phyloP scores from a whole-genome alignment of 2,888 invertebrate species.

The Rhagonycha lutea region DNA sequence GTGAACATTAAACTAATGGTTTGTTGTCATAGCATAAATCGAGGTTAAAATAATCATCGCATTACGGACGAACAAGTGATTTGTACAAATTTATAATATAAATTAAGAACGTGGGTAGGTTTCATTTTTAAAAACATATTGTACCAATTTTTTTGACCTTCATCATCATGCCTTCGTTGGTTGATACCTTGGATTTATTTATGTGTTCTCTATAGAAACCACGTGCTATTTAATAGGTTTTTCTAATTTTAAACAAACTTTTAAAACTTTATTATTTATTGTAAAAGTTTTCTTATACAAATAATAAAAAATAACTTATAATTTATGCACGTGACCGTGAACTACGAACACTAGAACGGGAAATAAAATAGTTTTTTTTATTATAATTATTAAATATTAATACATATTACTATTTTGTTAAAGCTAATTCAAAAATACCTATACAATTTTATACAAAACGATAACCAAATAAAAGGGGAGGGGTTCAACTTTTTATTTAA shows the following conservation, averaged over 20 bases:
- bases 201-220: neutral
- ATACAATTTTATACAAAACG: too few relatives aligned
- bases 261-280: neutral
- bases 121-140: neutral
- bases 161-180: neutral
- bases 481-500: too few relatives aligned
- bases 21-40: neutral
- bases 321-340: neutral
- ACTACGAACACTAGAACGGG: neutral
- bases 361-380: neutral
- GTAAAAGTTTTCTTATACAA: neutral
- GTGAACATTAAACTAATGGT: neutral
- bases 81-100: neutral
- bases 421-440: too few relatives aligned
- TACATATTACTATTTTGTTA: too few relatives aligned
- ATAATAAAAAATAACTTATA: neutral
- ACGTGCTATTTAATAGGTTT: neutral
- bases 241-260: neutral
- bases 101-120: neutral
- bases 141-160: neutral
- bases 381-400: too few relatives aligned
- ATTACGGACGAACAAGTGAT: neutral
- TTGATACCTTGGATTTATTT: neutral
- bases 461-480: too few relatives aligned
- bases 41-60: neutral